Percentiles rank a stretch among this genome's conserved stretches.
Evolutionary conservation across 2,113 vertebrate genomes (phyloP).

Genomic region (Sterna hirundo): DNA sequence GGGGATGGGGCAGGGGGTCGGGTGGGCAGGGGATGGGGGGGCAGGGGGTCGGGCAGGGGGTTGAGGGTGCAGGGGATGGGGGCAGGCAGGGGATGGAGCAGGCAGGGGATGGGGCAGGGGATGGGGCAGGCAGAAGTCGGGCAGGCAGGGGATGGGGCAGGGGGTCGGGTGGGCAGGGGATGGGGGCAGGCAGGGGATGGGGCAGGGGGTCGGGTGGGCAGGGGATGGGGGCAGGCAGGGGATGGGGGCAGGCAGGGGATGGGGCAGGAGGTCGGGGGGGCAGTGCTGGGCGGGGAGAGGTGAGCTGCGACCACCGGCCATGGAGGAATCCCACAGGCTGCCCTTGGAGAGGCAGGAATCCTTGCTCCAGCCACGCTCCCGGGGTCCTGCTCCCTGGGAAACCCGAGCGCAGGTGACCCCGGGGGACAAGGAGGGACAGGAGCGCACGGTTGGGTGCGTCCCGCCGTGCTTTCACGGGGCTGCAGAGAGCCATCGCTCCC

Average conservation of each 20-base stretch:
- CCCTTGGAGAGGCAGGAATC: neutral
- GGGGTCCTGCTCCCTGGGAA: neutral
- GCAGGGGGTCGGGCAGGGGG: too few species aligned
- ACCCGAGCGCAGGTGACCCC: rapidly evolving
- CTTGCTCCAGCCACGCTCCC: neutral
- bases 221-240: too few species aligned
- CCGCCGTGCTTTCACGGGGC: neutral
- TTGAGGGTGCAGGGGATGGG: too few species aligned
- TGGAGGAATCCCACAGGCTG: neutral
- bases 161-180: too few species aligned
- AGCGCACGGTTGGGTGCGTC: rapidly evolving
- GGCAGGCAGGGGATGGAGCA: neutral
- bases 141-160: too few species aligned
- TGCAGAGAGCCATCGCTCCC: rapidly evolving
- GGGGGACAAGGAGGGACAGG: neutral
- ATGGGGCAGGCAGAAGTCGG: too few species aligned
- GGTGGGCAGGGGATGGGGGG: too few species aligned
- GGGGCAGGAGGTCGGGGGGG: too few species aligned
- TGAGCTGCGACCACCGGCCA: neutral
- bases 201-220: too few species aligned
- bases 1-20: neutral
- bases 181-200: too few species aligned
- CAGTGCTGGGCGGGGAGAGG: neutral
- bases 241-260: too few species aligned
- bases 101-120: too few species aligned